Base-by-base conservation (phyloP, 2,797 vertebrate genomes). In the Picus viridis region DNA sequence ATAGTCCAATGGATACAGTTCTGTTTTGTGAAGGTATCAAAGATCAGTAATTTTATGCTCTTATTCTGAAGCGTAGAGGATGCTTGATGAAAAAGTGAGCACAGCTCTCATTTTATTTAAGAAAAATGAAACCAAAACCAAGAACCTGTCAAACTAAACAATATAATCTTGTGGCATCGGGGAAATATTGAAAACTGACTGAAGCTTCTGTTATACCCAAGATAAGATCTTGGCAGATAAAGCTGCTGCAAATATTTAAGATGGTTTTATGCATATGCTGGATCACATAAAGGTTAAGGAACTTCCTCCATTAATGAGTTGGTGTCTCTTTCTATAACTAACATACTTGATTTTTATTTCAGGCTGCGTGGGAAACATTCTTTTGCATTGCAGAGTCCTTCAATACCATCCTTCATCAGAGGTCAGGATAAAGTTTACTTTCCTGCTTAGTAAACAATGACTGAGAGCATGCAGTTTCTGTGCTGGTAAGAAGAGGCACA, bases 281-380 rank as follows among this genome's bases (percentile, higher is more conserved):
- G 58, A 79, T 86, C 88, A 90, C n/a, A 2, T 24, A 95, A 53
- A 71, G 34, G 88, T 81, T 69, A 77, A 86, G 71, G n/a, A n/a
- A 75, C 32, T 94, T 94, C 78, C 94, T 94, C 77, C 26, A 27
- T 64, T 86, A 86, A 91, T 54, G 22, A 93, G 24, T 3, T 20
- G 2, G 39, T 56, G 20, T 15, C 32, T 70, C 57, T 32, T 83
- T 45, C 73, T 83, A 19, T 34, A 78, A 81, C 6, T 32, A 82
- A 79, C 41, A 27, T 5, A 12, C n/a, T 51, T 72, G 34, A 77
- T 73, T 91, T 81, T 92, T 87, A 80, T 73, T 89, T 91, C 39
- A 24, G 10, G 9, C 43, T 63, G 7, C 7, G 16, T 10, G 51
- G 30, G 24, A 88, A 90, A 23, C 5, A 29, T 19, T 75, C 2